Conservation (phyloP, 2,797 vertebrate genomes). For the Microchirus variegatus region DNA sequence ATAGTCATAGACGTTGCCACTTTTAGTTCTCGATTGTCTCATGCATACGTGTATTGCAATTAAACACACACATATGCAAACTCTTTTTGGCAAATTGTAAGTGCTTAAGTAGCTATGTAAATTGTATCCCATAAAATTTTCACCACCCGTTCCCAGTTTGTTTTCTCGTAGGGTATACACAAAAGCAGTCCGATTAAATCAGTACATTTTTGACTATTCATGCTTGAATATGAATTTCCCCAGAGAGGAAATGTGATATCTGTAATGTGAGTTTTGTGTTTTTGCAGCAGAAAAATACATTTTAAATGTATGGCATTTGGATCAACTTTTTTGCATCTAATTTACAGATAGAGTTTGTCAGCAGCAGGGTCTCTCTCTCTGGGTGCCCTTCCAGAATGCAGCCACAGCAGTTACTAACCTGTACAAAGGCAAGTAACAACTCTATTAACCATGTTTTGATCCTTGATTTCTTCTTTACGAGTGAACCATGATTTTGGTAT, state of each 20-base stretch:
- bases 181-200: background rate
- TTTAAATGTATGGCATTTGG: background rate
- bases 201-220: background rate
- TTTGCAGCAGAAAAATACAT: background rate
- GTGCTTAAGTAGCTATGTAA: no score
- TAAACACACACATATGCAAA: no score
- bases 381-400: constrained; percentile 98
- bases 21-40: no score
- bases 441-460: no score
- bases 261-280: background rate
- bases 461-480: no score
- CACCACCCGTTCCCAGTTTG: background rate
- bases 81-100: no score
- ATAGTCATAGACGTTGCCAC: no score
- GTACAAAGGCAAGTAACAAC: constrained; percentile 90
- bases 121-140: no score
- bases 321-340: constrained; percentile 6
- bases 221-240: background rate
- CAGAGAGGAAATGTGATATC: background rate
- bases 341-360: constrained; percentile 94
- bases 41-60: no score
- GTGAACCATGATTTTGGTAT: background rate
- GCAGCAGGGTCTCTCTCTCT: constrained; percentile 96
- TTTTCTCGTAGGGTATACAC: background rate
- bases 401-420: constrained; percentile 98